Evolutionary conservation across 2,113 vertebrate genomes (phyloP), one percentile per base, ranked within the genome.

Genomic region (Psammodynastes pulverulentus): DNA sequence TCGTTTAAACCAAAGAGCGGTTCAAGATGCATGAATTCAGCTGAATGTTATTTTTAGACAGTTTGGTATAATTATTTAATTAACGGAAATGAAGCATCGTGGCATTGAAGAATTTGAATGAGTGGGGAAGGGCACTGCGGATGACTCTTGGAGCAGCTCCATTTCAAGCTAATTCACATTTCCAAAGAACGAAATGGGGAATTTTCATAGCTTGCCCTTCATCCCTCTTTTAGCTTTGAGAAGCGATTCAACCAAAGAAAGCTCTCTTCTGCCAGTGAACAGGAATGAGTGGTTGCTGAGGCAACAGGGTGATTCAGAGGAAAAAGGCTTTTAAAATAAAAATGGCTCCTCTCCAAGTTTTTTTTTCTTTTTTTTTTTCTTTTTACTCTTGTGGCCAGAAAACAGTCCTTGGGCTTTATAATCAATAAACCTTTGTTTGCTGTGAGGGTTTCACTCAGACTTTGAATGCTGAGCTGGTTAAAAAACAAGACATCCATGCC

Each of bases 1-100:
- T 94, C 92, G 91, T 89, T 92, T 96, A 96, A 96, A 94, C 79
- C 93, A 92, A 96, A 96, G 92, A 93, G 95, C 53, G 95, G 7
- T 95, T 96, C 85, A 88, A 89, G 97, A 92, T 96, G 94, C 95
- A 91, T 95, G 91, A 95, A 95, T 96, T 96, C 89, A 91, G 45
- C 21, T 94, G 95, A 96, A 95, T 94, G 88, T 88, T 96, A 94
- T 94, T 95, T 95, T 94, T 92, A 95, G 92, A 94, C 54, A 94
- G 92, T 97, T 95, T 94, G 84, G 89, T 95, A 91, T 96, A 97
- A 97, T 97, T 97, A 96, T 97, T 97, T 97, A 97, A 97, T 96
- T 95, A 97, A 97, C 96, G 95, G 95, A 97, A 97, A 97, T 96
- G 90, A 97, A 97, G 94, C 94, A 96, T 93, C 96, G 86, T 91